Conservation (phyloP, 2,888 invertebrate genomes). For the Coleophora flavipennella region DNA sequence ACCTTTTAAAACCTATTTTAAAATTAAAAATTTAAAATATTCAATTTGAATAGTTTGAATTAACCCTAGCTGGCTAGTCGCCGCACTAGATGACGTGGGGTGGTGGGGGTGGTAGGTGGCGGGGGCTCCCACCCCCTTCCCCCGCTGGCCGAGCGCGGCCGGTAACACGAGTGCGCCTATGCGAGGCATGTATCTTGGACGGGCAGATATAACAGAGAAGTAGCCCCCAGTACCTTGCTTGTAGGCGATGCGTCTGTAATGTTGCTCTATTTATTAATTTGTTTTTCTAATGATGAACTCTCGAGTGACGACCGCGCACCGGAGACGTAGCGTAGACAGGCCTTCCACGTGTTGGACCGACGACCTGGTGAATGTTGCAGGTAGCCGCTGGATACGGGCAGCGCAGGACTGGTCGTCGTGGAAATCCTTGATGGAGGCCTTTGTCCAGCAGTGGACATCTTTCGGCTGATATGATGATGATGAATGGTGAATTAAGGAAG, state of each 20-base stretch:
- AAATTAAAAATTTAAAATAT: conserved; percentile 26
- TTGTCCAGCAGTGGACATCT: too few species aligned
- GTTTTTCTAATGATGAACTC: too few species aligned
- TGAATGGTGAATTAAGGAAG: too few species aligned
- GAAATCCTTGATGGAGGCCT: too few species aligned
- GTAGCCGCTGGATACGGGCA: too few species aligned
- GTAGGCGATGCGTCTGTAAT: conserved; percentile 25
- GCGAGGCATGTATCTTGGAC: conserved; percentile 73
- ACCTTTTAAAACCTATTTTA: background rate
- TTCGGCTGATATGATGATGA: too few species aligned
- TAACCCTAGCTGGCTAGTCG: conserved; percentile 67
- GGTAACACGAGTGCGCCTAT: conserved; percentile 72
- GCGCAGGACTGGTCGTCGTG: too few species aligned
- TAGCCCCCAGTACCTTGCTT: conserved; percentile 68
- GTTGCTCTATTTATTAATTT: conserved; percentile 34
- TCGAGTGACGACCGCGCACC: too few species aligned
- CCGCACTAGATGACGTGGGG: conserved; percentile 66
- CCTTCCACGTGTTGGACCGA: too few species aligned
- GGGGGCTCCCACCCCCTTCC: conserved; percentile 22
- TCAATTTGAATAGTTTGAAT: conserved; percentile 48
- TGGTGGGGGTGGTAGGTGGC: conserved; percentile 31
- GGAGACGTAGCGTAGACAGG: too few species aligned
- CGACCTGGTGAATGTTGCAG: too few species aligned
- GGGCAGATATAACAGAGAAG: conserved; percentile 72
- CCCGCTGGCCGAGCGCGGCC: conserved; percentile 59